Evolutionary conservation across 2,797 vertebrate species (phyloP), one percentile per base, ranked within the genome.

Genomic region (Intellagama lesueurii): DNA sequence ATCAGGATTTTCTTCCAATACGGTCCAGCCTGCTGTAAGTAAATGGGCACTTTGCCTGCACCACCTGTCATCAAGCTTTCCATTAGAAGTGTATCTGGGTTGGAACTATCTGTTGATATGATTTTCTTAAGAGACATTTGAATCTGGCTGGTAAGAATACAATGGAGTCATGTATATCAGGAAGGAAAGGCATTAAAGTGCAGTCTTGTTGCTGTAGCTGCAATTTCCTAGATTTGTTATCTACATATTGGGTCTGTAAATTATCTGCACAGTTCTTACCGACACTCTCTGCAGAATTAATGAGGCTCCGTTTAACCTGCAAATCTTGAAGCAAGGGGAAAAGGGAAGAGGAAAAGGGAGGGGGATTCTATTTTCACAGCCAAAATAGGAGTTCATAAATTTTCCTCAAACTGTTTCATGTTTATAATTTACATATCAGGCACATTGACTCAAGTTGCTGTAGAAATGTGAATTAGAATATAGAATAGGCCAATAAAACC

Each of bases 381-480:
- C 91, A 87, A 91, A 92, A 91, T 0, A 91, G n/a, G 86, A 85
- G 84, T 87, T 91, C 85, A 78, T 79, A 87, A 40, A 86, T 91
- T 87, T 90, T 87, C 80, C 84, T 91, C 83, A 73, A 89, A 88
- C 89, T 40, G 24, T 83, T 87, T 77, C 75, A 88, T 66, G 78
- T 88, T 76, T 64, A 0, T 87, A 77, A 92, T 93, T 93, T 86
- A 91, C 68, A 89, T 81, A 83, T 84, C 80, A 90, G 68, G 73
- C 87, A 40, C 91, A 89, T 64, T 12, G 83, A 81, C 22, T 90
- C 35, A 40, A 82, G 77, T 73, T 64, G 49, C 30, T 49, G 60
- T 85, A 86, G 81, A 88, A 85, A 1, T 85, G n/a, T 89, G 85
- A 72, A 87, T 79, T 22, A 64, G 0, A 5, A 6, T 77, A 6